Evolutionary conservation across 1,140 invertebrate genomes (phyloP).

Genomic region (Sycophaga agraensis): DNA sequence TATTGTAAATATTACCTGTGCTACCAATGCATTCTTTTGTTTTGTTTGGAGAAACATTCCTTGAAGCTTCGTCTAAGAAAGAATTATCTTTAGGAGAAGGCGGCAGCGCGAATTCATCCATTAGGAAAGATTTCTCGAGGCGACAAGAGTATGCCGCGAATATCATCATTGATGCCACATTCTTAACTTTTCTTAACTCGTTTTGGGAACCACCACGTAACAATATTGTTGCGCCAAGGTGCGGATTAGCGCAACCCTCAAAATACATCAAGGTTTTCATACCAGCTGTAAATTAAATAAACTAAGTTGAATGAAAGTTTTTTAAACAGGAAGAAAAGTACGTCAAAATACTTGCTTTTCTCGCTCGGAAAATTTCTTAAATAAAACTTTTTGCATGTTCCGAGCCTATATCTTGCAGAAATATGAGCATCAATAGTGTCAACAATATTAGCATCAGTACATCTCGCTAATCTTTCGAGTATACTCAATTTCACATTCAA

Average conservation of each 20-base stretch:
- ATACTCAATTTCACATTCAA: conserved; percentile 86
- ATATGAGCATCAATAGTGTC: conserved; percentile 86
- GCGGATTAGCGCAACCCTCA: conserved; percentile 81
- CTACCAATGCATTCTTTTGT: conserved; percentile 15
- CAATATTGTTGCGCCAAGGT: conserved; percentile 87
- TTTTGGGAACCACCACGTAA: conserved; percentile 74
- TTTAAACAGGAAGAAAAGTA: too few species aligned
- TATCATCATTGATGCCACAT: conserved; percentile 77
- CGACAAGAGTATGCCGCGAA: conserved; percentile 90
- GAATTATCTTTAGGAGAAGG: conserved; percentile 57
- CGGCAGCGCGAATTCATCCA: conserved; percentile 76
- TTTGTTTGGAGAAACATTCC: conserved; percentile 37
- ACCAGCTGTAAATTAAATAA: conserved; percentile 52
- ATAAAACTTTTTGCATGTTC: conserved; percentile 85
- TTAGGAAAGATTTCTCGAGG: conserved; percentile 86
- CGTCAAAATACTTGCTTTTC: conserved; percentile 50
- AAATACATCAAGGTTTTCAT: conserved; percentile 91
- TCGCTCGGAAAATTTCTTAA: conserved; percentile 68
- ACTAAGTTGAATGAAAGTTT: too few species aligned
- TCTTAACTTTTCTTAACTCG: conserved; percentile 83
- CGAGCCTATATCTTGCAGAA: conserved; percentile 79
- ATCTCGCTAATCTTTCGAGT: conserved; percentile 80
- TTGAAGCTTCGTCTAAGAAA: conserved; percentile 51
- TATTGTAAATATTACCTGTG: conserved; percentile 1
- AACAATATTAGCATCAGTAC: conserved; percentile 83